A percentile compares a stretch with the other conserved stretches of the same genome.
Conservation (phyloP, 2,888 invertebrate species). For the Crioceris asparagi region DNA sequence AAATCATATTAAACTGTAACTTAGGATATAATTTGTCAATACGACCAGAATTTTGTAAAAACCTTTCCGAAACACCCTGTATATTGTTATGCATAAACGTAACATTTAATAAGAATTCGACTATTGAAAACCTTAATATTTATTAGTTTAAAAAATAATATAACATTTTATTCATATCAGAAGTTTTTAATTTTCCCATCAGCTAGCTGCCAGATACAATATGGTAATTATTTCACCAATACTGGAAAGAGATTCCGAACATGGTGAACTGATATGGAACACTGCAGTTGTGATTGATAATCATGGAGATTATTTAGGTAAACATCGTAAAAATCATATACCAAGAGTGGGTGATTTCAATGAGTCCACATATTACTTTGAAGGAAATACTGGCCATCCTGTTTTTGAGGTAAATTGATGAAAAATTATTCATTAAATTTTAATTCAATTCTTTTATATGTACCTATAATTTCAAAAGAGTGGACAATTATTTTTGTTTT, state of each 20-base stretch:
- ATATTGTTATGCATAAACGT: too few species aligned
- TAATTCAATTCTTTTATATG: not conserved
- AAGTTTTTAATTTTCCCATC: constrained; percentile 19
- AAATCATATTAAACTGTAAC: too few species aligned
- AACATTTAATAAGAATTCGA: too few species aligned
- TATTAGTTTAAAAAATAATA: too few species aligned
- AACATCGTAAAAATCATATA: constrained; percentile 96
- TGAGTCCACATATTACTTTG: constrained; percentile 91
- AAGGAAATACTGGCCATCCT: constrained; percentile 88
- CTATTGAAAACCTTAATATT: too few species aligned
- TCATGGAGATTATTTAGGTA: constrained; percentile 76
- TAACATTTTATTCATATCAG: not conserved
- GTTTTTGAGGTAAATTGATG: constrained; percentile 56
- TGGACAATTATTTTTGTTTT: constrained; percentile 21
- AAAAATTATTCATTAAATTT: not conserved
- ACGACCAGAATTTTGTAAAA: too few species aligned
- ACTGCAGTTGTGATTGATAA: constrained; percentile 87
- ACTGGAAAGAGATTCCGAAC: constrained; percentile 74
- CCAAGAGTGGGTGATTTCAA: constrained; percentile 95
- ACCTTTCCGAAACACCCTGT: too few species aligned
- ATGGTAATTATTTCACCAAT: constrained; percentile 95
- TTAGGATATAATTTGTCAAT: too few species aligned
- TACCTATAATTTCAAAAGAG: not conserved
- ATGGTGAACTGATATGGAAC: constrained; percentile 85
- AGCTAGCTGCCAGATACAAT: constrained; percentile 67